phyloP scores from a whole-genome alignment of 2,113 vertebrate genomes.

The Dicrurus megarhynchus region DNA sequence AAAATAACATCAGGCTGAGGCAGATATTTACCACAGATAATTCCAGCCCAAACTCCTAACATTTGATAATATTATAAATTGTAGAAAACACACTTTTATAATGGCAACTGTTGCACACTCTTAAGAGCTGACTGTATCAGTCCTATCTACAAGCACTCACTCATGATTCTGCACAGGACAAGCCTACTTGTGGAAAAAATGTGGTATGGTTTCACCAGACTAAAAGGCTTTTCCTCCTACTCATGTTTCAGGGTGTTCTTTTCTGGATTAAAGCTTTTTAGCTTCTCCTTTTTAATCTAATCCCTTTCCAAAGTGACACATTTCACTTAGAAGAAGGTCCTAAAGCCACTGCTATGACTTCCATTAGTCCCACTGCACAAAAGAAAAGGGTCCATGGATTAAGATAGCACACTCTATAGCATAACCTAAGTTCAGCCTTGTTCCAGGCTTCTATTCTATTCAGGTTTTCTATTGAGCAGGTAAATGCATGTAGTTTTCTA shows the following conservation, averaged over 20 bases:
- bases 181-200: not conserved
- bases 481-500: not conserved
- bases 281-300: not conserved
- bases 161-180: not conserved
- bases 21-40: not conserved
- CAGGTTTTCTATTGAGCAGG: not conserved
- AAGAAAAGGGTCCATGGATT: not conserved
- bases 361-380: not conserved
- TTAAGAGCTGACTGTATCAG: not conserved
- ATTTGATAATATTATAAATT: not conserved
- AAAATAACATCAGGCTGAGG: not conserved
- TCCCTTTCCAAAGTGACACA: not conserved
- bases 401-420: not conserved
- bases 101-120: not conserved
- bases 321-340: not conserved
- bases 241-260: not conserved
- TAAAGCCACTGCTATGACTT: not conserved
- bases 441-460: too few species aligned
- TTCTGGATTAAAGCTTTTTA: not conserved
- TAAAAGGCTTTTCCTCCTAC: not conserved
- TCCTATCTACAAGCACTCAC: not conserved
- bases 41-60: not conserved
- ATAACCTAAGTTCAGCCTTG: not conserved
- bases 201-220: not conserved
- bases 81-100: not conserved